Conservation (phyloP, 2,797 vertebrate species). For the Chrosomus eos region DNA sequence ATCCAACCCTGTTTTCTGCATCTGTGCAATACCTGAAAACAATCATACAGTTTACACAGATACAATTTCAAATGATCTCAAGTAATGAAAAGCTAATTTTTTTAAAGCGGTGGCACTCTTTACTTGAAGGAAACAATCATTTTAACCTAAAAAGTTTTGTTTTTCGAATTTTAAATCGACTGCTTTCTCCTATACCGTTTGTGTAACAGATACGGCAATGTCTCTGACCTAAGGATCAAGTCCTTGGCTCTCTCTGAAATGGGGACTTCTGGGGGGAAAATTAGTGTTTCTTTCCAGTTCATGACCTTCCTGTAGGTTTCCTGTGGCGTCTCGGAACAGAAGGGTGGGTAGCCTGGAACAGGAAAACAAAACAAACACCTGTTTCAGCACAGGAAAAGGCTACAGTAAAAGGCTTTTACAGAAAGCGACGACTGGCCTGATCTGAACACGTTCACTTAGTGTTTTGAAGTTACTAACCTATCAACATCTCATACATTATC, state of each 20-base stretch:
- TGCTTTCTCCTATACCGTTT: neutral
- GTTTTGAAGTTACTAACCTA: slow-evolving; percentile 79
- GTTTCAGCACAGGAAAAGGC: slow-evolving; percentile 22
- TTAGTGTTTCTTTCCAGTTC: slow-evolving; percentile 98
- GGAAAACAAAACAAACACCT: slow-evolving; percentile 41
- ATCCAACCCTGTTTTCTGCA: slow-evolving; percentile 92
- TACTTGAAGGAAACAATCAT: neutral
- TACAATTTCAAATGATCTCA: slow-evolving; percentile 8
- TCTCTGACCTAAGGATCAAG: slow-evolving; percentile 88
- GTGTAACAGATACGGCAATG: neutral
- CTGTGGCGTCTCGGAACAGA: slow-evolving; percentile 98
- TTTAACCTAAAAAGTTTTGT: neutral
- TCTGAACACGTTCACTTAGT: neutral
- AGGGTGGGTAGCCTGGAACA: slow-evolving; percentile 91
- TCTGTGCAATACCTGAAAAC: slow-evolving; percentile 90
- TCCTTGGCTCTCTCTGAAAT: slow-evolving; percentile 97
- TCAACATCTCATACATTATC: slow-evolving; percentile 99
- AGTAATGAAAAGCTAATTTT: neutral
- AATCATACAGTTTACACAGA: neutral
- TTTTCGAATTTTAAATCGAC: neutral
- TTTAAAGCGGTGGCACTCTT: neutral
- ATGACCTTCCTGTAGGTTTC: slow-evolving; percentile 99
- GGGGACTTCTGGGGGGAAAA: slow-evolving; percentile 97
- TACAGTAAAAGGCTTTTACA: slow-evolving; percentile 20
- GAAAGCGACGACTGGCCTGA: neutral